Evolutionary conservation across 2,113 vertebrate genomes (phyloP).

Genomic region (Oophaga pumilio): DNA sequence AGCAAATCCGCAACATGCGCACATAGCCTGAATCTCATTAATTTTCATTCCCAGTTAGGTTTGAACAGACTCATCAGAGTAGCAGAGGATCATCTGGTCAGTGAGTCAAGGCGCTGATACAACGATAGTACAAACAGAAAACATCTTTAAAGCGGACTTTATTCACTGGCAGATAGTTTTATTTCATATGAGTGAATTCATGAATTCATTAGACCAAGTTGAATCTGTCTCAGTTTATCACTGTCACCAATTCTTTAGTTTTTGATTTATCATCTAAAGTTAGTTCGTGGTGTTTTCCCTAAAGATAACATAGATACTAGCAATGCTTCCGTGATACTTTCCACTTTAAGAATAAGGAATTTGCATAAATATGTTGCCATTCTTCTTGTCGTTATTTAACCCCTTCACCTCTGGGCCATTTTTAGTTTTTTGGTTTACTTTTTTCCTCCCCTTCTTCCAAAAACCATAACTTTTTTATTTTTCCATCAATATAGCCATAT

Average conservation of each 20-base stretch:
- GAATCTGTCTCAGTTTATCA: not conserved
- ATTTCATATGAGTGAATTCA: no score
- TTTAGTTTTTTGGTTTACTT: no score
- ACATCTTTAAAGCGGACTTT: not conserved
- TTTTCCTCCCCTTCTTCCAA: no score
- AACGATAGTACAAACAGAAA: not conserved
- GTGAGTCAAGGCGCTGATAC: not conserved
- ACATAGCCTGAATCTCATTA: no score
- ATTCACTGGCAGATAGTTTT: not conserved
- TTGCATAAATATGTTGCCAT: slow-evolving; percentile 58
- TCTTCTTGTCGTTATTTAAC: slow-evolving; percentile 71
- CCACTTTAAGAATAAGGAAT: not conserved
- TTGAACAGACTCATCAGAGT: not conserved
- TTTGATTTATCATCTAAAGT: not conserved
- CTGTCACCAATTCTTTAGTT: not conserved
- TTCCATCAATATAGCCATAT: no score
- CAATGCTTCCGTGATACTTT: not conserved
- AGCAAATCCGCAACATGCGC: no score
- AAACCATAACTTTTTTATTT: no score
- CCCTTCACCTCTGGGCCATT: no score
- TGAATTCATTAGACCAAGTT: no score
- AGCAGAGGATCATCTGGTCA: not conserved
- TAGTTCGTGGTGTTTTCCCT: not conserved
- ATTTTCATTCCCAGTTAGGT: not conserved
- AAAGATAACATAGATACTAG: not conserved